A percentile compares a stretch with the other conserved stretches of the same genome.
These are phyloP conservation scores for Grallaria varia DNA, from an alignment of 2,113 vertebrate genomes.

Conservation along the genomic window DNA sequence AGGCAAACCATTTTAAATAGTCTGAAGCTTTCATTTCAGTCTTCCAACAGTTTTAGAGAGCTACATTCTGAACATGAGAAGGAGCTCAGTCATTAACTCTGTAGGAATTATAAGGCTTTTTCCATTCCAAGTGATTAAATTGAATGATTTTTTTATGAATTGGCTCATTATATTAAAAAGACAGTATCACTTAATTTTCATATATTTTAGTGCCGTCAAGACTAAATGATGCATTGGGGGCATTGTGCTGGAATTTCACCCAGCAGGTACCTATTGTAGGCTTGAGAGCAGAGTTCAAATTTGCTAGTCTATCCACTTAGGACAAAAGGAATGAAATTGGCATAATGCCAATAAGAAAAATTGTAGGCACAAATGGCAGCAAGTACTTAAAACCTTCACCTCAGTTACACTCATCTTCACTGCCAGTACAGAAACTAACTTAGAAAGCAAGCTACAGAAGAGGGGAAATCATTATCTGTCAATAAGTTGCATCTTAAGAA, in stretches of 20 bases:
- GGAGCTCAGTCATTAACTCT: background rate
- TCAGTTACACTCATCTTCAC: background rate
- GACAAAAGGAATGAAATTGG: background rate
- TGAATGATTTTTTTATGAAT: background rate
- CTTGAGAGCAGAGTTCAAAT: background rate
- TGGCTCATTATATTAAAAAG: background rate
- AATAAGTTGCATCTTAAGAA: background rate
- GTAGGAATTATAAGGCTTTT: background rate
- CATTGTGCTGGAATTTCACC: background rate
- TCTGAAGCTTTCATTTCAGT: background rate
- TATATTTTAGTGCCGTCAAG: background rate
- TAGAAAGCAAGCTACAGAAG: background rate
- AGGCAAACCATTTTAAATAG: background rate
- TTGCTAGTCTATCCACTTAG: background rate
- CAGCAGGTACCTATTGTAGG: background rate
- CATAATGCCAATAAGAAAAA: background rate
- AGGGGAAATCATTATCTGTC: background rate
- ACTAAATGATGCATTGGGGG: background rate
- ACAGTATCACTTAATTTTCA: background rate
- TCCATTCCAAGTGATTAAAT: background rate
- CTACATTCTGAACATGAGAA: background rate
- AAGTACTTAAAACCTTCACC: background rate
- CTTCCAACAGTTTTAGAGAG: background rate
- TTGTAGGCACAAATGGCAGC: background rate
- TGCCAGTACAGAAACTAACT: background rate